These are phyloP conservation scores for Xylota sylvarum DNA, from an alignment of 2,888 invertebrate species.

Conservation along the genomic window DNA sequence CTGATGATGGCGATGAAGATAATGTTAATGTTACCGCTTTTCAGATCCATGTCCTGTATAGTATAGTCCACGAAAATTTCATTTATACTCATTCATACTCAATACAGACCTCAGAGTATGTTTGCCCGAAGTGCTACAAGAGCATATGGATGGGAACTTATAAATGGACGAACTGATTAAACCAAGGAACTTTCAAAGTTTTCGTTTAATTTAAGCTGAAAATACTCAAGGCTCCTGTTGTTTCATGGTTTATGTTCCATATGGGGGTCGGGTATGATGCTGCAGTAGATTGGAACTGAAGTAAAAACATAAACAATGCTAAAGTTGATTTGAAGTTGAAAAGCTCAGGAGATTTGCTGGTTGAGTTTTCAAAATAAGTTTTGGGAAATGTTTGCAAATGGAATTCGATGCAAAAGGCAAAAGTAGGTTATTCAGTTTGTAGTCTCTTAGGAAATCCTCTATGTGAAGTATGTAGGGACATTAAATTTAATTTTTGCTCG, in stretches of 20 bases:
- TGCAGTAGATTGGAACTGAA: slow-evolving; percentile 27
- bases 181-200: slow-evolving; percentile 49
- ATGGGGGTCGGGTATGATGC: slow-evolving; percentile 2
- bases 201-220: slow-evolving; percentile 51
- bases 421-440: slow-evolving; percentile 28
- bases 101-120: background rate
- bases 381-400: slow-evolving; percentile 34
- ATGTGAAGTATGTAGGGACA: background rate
- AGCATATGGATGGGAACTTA: slow-evolving; percentile 9
- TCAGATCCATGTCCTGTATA: slow-evolving; percentile 49
- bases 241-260: slow-evolving; percentile 44
- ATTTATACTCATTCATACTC: no score
- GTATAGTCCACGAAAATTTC: background rate
- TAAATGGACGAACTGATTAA: slow-evolving; percentile 40
- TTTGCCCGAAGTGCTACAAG: background rate
- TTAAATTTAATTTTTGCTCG: slow-evolving; percentile 11
- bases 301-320: slow-evolving; percentile 40
- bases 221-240: slow-evolving; percentile 44
- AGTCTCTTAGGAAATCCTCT: slow-evolving; percentile 7
- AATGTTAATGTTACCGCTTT: slow-evolving; percentile 37
- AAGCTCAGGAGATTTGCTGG: slow-evolving; percentile 48
- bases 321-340: slow-evolving; percentile 58
- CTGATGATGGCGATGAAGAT: slow-evolving; percentile 29
- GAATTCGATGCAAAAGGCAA: slow-evolving; percentile 16
- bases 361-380: slow-evolving; percentile 34